Percentiles rank a stretch among this genome's conserved stretches.
These are phyloP conservation scores for Tokudaia tokunoshimensis DNA, from an alignment of 2,797 vertebrate species.

Conservation along the genomic window DNA sequence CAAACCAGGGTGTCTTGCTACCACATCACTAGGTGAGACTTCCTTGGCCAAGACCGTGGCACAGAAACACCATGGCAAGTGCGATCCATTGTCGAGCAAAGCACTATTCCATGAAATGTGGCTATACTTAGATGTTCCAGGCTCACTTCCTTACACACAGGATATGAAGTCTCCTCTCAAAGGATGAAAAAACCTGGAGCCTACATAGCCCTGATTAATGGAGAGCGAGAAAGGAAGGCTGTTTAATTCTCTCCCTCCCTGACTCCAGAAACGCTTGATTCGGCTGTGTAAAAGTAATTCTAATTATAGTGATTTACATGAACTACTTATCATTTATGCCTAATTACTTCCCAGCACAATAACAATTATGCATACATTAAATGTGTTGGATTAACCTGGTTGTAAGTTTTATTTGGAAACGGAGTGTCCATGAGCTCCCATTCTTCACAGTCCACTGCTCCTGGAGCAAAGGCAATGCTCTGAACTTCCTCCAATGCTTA, in stretches of 20 bases:
- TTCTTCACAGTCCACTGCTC: conserved; percentile 51
- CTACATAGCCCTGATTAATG: conserved; percentile 65
- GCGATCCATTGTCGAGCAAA: neutral
- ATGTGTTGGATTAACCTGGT: conserved; percentile 81
- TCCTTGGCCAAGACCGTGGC: neutral
- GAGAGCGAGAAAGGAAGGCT: conserved; percentile 59
- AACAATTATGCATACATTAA: conserved; percentile 84
- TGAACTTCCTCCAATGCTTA: conserved; percentile 40
- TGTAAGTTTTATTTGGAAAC: conserved; percentile 80
- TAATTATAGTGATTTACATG: conserved; percentile 85
- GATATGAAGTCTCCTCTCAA: conserved; percentile 31
- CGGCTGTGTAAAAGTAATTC: conserved; percentile 83
- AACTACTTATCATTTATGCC: conserved; percentile 85
- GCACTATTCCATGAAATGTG: neutral
- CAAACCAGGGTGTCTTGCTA: neutral
- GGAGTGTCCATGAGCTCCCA: conserved; percentile 67
- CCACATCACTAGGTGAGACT: neutral
- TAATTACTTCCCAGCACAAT: conserved; percentile 84
- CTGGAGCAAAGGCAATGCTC: conserved; percentile 21
- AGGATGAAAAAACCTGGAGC: conserved; percentile 45
- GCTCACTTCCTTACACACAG: neutral
- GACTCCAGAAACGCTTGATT: conserved; percentile 83
- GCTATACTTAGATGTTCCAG: neutral
- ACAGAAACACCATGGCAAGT: neutral
- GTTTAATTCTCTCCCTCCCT: conserved; percentile 74